Percentiles rank a stretch among this genome's conserved stretches.
Evolutionary conservation across 2,888 invertebrate genomes (phyloP).

Genomic region (Coremacera marginata): DNA sequence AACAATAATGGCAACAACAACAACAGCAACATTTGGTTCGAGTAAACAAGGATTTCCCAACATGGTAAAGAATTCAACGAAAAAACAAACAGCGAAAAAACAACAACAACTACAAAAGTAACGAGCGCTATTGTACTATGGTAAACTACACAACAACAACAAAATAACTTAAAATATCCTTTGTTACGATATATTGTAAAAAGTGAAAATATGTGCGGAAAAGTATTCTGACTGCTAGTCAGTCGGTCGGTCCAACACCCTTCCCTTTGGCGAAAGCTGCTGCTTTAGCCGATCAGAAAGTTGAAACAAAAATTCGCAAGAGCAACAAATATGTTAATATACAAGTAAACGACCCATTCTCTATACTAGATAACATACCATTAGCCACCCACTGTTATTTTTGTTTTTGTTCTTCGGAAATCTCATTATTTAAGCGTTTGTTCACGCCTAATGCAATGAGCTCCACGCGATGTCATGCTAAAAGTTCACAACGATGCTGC

Average conservation of each 20-base stretch:
- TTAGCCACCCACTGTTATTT: neutral
- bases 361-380: neutral
- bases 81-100: conserved; percentile 29
- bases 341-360: too few relatives aligned
- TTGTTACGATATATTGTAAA: conserved; percentile 56
- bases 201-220: conserved; percentile 60
- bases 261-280: neutral
- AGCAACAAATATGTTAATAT: too few relatives aligned
- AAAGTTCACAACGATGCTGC: neutral
- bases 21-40: neutral
- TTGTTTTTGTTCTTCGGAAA: conserved; percentile 55
- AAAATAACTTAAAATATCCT: conserved; percentile 61
- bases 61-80: conserved; percentile 38
- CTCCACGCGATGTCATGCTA: conserved; percentile 6
- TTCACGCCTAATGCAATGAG: conserved; percentile 32
- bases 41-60: neutral
- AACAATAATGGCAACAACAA: conserved; percentile 11
- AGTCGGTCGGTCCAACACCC: neutral
- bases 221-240: conserved; percentile 14
- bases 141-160: conserved; percentile 30
- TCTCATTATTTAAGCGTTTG: conserved; percentile 61
- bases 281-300: neutral
- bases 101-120: conserved; percentile 41
- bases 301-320: neutral
- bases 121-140: conserved; percentile 5